Percentiles rank a stretch among this genome's conserved stretches.
phyloP scores from a whole-genome alignment of 2,797 vertebrate species.

The Sebastes trivittatus region DNA sequence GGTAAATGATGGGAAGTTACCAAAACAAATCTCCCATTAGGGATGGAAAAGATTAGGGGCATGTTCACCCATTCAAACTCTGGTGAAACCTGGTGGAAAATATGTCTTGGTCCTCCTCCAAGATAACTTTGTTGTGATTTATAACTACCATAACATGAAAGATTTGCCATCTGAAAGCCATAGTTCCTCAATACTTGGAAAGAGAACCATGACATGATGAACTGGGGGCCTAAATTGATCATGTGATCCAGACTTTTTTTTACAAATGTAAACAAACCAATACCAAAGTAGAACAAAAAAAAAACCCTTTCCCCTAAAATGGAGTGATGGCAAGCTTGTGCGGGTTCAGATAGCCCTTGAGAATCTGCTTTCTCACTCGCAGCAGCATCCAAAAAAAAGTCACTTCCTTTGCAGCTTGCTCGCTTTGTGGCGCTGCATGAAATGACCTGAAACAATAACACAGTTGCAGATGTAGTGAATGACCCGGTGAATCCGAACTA shows the following conservation, averaged over 20 bases:
- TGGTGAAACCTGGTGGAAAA: background rate
- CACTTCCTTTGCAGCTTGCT: constrained; percentile 43
- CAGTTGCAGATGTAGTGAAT: constrained; percentile 74
- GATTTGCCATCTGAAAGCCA: background rate
- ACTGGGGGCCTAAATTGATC: background rate
- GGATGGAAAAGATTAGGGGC: background rate
- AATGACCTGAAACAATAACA: constrained; percentile 69
- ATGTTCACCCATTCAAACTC: background rate
- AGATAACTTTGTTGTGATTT: background rate
- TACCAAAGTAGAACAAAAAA: background rate
- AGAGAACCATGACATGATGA: background rate
- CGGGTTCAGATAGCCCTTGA: constrained; percentile 69
- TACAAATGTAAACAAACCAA: constrained; percentile 1
- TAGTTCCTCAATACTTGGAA: background rate
- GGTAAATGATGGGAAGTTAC: background rate
- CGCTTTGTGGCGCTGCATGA: constrained; percentile 42
- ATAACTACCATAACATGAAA: background rate
- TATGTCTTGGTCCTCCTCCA: background rate
- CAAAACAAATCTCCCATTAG: background rate
- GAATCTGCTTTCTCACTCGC: constrained; percentile 59
- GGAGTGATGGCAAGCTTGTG: background rate
- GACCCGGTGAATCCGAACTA: constrained; percentile 79
- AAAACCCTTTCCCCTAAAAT: background rate
- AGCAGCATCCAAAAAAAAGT: constrained; percentile 54
- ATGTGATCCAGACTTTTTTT: constrained; percentile 1